Percentiles rank a stretch among this genome's conserved stretches.
Evolutionary conservation across 2,888 invertebrate species (phyloP).

Genomic region (Conistra vaccinii): DNA sequence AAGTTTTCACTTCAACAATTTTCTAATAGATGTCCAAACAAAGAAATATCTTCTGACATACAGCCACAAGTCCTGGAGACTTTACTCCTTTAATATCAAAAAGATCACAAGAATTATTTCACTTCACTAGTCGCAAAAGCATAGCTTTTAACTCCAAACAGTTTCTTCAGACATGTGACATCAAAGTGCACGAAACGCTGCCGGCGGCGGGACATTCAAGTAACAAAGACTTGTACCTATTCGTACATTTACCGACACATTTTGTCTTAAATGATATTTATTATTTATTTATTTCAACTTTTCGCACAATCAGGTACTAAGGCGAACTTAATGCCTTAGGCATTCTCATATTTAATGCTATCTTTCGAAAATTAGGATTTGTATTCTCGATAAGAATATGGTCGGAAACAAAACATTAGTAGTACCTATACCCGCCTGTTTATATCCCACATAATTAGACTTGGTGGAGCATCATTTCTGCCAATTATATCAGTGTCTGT

Average conservation of each 20-base stretch:
- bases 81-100: slow-evolving; percentile 30
- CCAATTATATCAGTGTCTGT: background rate
- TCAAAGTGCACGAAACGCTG: slow-evolving; percentile 35
- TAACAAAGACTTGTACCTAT: slow-evolving; percentile 26
- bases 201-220: background rate
- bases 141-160: slow-evolving; percentile 33
- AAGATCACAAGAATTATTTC: slow-evolving; percentile 42
- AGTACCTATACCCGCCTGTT: background rate
- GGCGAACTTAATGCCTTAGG: no score
- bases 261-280: slow-evolving; percentile 17
- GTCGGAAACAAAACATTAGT: background rate
- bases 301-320: no score
- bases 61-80: background rate
- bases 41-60: slow-evolving; percentile 16
- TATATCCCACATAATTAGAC: background rate
- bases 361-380: slow-evolving; percentile 7
- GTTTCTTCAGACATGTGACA: slow-evolving; percentile 31
- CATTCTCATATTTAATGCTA: background rate
- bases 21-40: slow-evolving; percentile 27
- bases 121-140: slow-evolving; percentile 19
- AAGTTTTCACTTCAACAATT: slow-evolving; percentile 36
- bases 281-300: no score
- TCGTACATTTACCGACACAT: background rate
- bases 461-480: background rate
- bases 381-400: background rate